Evolutionary conservation across 1,140 invertebrate species (phyloP), one percentile per base, ranked within the genome.

Genomic region (Leptinotarsa texana): DNA sequence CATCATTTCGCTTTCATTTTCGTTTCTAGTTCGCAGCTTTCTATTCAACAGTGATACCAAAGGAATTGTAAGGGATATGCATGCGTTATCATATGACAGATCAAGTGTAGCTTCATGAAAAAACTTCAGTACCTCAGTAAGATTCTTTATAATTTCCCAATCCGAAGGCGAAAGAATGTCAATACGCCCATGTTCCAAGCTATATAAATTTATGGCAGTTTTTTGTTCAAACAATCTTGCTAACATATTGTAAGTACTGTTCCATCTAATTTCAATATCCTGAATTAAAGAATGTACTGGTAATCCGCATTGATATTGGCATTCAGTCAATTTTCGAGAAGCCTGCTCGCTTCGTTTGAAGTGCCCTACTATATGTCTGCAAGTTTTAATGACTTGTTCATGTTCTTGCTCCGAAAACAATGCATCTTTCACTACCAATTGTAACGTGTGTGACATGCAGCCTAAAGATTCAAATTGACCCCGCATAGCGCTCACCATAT

Each of bases 261-360:
- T 79, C 24, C 80, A 83, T 61, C 82, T 78, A 17, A 80, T 72
- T 48, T 83, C 81, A 62, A 83, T 74, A 77, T 83, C 81, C 74
- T 83, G 81, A 8, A 84, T 57, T 62, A 82, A 78, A 67, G 69
- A 27, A 73, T 83, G 78, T 75, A 73, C 66, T 67, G 78, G 78
- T 17, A 79, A 61, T 70, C 76, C 78, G 63, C 75, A 81, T 80
- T 78, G 72, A 17, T 81, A 72, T 82, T 81, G 80, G 79, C 74
- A 82, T 74, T 82, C 74, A 6, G 70, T 57, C 49, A 57, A 57
- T 57, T 77, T 78, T 78, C 78, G 78, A 66, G 71, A 62, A 13
- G 80, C 78, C 73, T 47, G 77, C 70, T 82, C 80, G 69, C 79
- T 82, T 8, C 65, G 76, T 49, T 83, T 67, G 63, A 82, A 83